Evolutionary conservation across 2,113 vertebrate genomes (phyloP).

Genomic region (Polyodon spathula): DNA sequence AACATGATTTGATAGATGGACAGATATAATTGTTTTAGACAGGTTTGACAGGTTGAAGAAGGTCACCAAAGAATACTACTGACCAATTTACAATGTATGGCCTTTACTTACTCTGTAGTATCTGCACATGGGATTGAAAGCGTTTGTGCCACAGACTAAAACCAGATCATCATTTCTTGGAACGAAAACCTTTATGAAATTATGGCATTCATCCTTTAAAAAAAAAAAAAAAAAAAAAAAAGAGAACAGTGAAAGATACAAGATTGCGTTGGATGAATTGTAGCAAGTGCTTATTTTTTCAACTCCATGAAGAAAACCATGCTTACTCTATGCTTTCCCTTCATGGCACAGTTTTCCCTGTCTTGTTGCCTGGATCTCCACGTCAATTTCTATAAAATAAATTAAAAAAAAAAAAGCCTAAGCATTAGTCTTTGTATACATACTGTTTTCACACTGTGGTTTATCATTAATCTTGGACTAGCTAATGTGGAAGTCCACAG

Average conservation of each 20-base stretch:
- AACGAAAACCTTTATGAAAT: constrained; percentile 97
- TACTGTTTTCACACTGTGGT: constrained; percentile 29
- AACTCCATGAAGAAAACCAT: not conserved
- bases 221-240: constrained; percentile 6
- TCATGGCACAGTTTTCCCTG: constrained; percentile 89
- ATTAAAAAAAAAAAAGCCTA: constrained; percentile 12
- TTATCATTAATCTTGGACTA: too few species aligned
- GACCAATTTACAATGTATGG: constrained; percentile 4
- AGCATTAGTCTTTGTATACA: not conserved
- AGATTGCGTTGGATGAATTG: not conserved
- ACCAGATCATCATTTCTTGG: constrained; percentile 93
- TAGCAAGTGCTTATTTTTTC: constrained; percentile 3
- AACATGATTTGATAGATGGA: too few species aligned
- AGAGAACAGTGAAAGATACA: constrained; percentile 2
- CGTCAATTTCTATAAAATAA: constrained; percentile 81
- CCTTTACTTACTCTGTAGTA: constrained; percentile 79
- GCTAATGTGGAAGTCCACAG: too few species aligned
- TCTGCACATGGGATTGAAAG: constrained; percentile 96
- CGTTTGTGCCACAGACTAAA: constrained; percentile 95
- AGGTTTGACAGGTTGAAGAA: too few species aligned
- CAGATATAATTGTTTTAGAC: too few species aligned
- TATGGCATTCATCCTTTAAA: constrained; percentile 94
- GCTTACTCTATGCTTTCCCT: constrained; percentile 92
- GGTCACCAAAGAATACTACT: constrained; percentile 34
- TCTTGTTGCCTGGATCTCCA: constrained; percentile 90